Evolutionary conservation across 2,888 invertebrate species (phyloP).

Genomic region (Xanthorhoe designata): DNA sequence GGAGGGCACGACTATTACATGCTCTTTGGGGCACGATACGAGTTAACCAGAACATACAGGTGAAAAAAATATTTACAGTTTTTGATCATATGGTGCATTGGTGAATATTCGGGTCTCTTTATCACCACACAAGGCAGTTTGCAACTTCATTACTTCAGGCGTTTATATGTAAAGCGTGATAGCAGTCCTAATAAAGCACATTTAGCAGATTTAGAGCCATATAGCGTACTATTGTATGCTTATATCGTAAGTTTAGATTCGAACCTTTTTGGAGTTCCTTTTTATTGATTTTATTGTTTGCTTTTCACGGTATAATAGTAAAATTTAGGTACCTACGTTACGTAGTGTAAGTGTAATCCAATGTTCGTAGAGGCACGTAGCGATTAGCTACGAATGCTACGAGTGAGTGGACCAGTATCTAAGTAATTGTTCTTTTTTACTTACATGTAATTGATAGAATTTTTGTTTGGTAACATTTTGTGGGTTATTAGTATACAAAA

Average conservation of each 20-base stretch:
- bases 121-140: not conserved
- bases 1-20: too few relatives aligned
- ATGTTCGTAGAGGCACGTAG: constrained; percentile 8
- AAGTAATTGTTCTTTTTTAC: not conserved
- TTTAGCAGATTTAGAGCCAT: too few relatives aligned
- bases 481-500: too few relatives aligned
- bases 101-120: not conserved
- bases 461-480: not conserved
- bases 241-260: constrained; percentile 1
- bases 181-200: not conserved
- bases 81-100: not conserved
- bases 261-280: not conserved
- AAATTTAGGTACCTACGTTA: not conserved
- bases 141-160: not conserved
- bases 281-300: not conserved
- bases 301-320: not conserved
- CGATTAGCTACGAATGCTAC: constrained; percentile 11
- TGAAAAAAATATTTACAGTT: too few relatives aligned
- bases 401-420: not conserved
- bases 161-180: constrained; percentile 6
- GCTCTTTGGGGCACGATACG: too few relatives aligned
- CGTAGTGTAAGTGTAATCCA: not conserved
- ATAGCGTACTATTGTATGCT: too few relatives aligned
- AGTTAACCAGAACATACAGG: too few relatives aligned
- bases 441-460: not conserved